These are phyloP conservation scores for Marronus borbonicus DNA, from an alignment of 2,888 invertebrate species.

Conservation along the genomic window DNA sequence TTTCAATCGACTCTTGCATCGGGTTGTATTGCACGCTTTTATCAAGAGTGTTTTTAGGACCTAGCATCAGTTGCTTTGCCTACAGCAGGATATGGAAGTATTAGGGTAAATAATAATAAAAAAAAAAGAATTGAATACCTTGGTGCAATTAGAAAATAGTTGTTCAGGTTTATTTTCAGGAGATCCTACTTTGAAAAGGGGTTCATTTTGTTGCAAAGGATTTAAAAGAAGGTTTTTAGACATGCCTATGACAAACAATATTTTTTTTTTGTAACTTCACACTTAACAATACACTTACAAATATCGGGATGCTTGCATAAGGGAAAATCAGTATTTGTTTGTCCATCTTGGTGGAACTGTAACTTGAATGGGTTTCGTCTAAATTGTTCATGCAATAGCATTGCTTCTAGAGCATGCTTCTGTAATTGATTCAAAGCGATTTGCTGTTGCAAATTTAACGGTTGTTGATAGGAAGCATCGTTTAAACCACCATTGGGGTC, in stretches of 20 bases:
- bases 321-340: slow-evolving; percentile 59
- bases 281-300: background rate
- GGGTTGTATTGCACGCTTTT: slow-evolving; percentile 22
- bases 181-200: background rate
- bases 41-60: background rate
- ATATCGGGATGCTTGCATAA: slow-evolving; percentile 43
- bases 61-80: slow-evolving; percentile 13
- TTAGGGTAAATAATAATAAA: background rate
- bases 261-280: background rate
- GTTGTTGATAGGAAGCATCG: slow-evolving; percentile 39
- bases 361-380: slow-evolving; percentile 59
- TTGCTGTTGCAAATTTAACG: slow-evolving; percentile 55
- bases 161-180: slow-evolving; percentile 15
- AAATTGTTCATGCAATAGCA: slow-evolving; percentile 58
- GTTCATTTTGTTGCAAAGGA: background rate
- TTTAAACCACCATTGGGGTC: slow-evolving; percentile 9
- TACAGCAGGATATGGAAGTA: background rate
- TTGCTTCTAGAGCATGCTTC: slow-evolving; percentile 56
- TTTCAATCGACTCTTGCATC: slow-evolving; percentile 14
- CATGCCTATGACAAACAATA: background rate
- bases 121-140: background rate
- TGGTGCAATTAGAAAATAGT: slow-evolving; percentile 22
- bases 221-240: slow-evolving; percentile 13
- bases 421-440: slow-evolving; percentile 58
- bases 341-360: slow-evolving; percentile 59